Evolutionary conservation across 2,888 invertebrate genomes (phyloP).

Genomic region (Harpalus rubripes): DNA sequence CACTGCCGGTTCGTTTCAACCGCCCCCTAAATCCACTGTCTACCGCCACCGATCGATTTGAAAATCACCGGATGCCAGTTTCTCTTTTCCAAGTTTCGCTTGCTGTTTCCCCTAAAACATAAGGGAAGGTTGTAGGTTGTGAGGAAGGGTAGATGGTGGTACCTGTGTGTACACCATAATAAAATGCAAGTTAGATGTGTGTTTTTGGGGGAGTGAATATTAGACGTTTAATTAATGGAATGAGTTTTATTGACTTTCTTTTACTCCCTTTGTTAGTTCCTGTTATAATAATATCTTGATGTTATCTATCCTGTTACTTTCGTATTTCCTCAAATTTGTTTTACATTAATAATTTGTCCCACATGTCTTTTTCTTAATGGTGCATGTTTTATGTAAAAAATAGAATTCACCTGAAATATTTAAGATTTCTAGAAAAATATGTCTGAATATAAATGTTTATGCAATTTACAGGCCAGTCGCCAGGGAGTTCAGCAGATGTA

Average conservation of each 20-base stretch:
- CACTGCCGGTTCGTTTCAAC: not conserved
- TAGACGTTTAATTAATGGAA: not conserved
- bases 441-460: too few species aligned
- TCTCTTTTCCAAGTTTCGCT: not conserved
- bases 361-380: too few species aligned
- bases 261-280: not conserved
- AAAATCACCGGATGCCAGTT: constrained; percentile 37
- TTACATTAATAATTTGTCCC: too few species aligned
- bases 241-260: not conserved
- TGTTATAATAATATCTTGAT: not conserved
- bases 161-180: not conserved
- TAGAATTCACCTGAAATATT: too few species aligned
- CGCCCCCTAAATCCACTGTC: constrained; percentile 19
- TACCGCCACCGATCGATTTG: constrained; percentile 24
- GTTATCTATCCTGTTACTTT: not conserved
- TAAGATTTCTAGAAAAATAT: too few species aligned
- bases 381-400: too few species aligned
- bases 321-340: not conserved
- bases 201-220: not conserved
- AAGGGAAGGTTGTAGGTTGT: not conserved
- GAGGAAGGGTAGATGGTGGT: not conserved
- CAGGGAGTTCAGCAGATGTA: too few species aligned
- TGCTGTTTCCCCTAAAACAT: not conserved
- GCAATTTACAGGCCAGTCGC: too few species aligned
- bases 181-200: not conserved